Percentiles rank a stretch among this genome's conserved stretches.
Conservation (phyloP, 2,113 vertebrate species). For the Campylomormyrus tamandua region DNA sequence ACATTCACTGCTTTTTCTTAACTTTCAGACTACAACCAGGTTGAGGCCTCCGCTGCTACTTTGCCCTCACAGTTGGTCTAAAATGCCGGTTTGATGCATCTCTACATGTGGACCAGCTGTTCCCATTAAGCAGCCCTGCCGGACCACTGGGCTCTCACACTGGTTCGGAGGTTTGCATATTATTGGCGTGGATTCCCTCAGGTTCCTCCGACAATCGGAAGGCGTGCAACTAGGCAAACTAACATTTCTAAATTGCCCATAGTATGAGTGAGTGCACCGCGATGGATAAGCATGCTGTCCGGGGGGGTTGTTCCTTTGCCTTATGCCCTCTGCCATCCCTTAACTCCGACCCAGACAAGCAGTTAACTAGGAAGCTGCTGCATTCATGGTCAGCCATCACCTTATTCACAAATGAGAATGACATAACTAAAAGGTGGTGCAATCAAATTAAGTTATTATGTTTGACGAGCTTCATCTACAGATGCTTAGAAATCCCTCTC, state of each 20-base stretch:
- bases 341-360: background rate
- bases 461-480: background rate
- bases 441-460: background rate
- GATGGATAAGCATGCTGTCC: background rate
- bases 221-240: background rate
- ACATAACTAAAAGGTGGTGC: background rate
- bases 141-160: background rate
- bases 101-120: background rate
- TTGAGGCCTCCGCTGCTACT: background rate
- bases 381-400: background rate
- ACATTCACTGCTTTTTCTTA: background rate
- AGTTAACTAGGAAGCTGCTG: background rate
- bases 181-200: background rate
- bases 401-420: background rate
- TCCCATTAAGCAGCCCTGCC: background rate
- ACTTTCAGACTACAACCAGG: background rate
- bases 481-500: background rate
- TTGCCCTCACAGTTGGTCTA: background rate
- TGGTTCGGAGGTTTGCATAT: background rate
- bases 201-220: background rate
- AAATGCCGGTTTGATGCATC: background rate
- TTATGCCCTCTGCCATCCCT: background rate
- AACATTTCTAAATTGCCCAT: background rate
- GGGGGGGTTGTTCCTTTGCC: background rate
- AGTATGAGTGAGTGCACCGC: background rate